phyloP scores from a whole-genome alignment of 2,888 invertebrate genomes.

The Scrobipalpa atriplicella region DNA sequence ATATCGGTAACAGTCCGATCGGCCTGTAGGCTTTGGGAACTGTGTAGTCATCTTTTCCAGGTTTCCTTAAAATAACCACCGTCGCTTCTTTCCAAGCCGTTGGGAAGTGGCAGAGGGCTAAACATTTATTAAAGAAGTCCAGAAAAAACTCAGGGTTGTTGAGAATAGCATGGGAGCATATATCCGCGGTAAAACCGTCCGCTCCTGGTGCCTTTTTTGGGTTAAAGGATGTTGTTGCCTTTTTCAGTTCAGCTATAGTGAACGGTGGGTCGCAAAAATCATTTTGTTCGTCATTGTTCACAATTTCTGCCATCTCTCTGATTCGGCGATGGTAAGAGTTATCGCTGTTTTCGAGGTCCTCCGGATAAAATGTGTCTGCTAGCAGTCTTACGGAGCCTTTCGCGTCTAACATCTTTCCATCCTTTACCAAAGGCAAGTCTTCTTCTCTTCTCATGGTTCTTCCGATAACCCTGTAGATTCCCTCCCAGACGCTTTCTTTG shows the following conservation, averaged over 20 bases:
- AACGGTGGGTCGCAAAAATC: constrained; percentile 9
- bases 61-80: neutral
- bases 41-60: neutral
- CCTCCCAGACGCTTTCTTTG: too few species aligned
- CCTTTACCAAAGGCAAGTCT: neutral
- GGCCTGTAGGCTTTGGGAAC: neutral
- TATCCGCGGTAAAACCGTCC: constrained; percentile 18
- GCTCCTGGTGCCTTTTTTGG: constrained; percentile 19
- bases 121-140: neutral
- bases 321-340: neutral
- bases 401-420: too few species aligned
- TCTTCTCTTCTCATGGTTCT: constrained; percentile 26
- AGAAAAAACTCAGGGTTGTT: neutral
- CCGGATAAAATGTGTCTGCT: too few species aligned
- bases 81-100: neutral
- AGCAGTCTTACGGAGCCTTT: too few species aligned
- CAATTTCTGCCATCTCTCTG: neutral
- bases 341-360: neutral
- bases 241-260: neutral
- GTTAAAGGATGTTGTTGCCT: neutral
- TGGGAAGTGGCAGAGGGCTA: neutral
- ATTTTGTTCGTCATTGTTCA: neutral
- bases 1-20: neutral
- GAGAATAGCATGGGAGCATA: neutral
- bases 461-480: too few species aligned